Evolutionary conservation across 2,888 invertebrate species (phyloP), one percentile per base, ranked within the genome.

Genomic region (Hirtodrosophila alboralis): DNA sequence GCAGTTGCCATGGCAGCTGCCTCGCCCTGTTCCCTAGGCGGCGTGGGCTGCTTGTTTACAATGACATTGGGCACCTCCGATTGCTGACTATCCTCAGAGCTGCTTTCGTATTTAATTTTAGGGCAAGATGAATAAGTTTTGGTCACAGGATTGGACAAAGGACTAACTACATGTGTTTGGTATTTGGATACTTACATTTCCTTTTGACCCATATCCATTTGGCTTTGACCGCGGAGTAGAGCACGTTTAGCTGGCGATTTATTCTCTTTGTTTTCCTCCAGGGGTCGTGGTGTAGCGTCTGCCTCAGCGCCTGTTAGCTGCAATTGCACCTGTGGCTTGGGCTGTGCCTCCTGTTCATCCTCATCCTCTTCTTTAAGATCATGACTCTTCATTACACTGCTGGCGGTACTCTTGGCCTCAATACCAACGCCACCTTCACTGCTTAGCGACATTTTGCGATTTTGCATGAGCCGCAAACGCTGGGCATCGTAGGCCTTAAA

Each of bases 401-500:
- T 52, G 21, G n/a, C n/a, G n/a, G 64, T 75, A n/a, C 67, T 75
- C 56, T 86, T 80, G 16, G 83, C 66, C 10, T 77, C 76, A n/a
- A 80, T 71, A 27, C 86, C 84, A 9, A 87, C 66, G 4, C 86
- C 75, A 0, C 72, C 74, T 36, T 88, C 89, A 48, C 87, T 90
- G 57, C 74, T 89, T 54, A 87, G 77, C 12, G 89, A 89, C 83
- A 89, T 87, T 73, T 90, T 90, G 27, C 90, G 87, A 62, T 76
- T 90, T 68, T 90, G 89, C 64, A 88, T 66, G 8, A 90, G 74
- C 16, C 91, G 83, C 64, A 89, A 88, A 75, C 95, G 95, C 69
- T 96, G 95, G 1, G 94, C 92, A 84, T 96, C 96, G 84, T 96
- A 95, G 18, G 93, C 93, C 63, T 94, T 93, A 84, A 98, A 96